Evolutionary conservation across 1,140 invertebrate species (phyloP).

Genomic region (Araneus ventricosus): DNA sequence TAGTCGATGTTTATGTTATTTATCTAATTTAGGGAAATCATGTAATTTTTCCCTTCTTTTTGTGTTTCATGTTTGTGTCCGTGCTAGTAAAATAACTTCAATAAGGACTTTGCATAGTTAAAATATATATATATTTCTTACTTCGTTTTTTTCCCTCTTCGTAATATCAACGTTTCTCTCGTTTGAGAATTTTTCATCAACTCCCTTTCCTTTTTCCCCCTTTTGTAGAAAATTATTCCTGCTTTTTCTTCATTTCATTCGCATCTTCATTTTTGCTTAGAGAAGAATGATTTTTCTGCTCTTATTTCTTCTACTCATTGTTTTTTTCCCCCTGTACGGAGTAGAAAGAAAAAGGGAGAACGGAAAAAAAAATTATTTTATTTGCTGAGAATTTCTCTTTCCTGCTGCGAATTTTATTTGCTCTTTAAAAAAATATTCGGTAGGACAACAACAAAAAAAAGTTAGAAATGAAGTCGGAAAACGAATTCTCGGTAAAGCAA

Average conservation of each 20-base stretch:
- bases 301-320: background rate
- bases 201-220: background rate
- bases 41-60: background rate
- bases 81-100: too few species aligned
- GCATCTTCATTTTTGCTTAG: slow-evolving; percentile 18
- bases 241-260: background rate
- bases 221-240: background rate
- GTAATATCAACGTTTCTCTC: background rate
- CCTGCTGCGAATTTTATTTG: slow-evolving; percentile 5
- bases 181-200: slow-evolving; percentile 34
- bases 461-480: background rate
- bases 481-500: slow-evolving; percentile 21
- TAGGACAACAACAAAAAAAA: background rate
- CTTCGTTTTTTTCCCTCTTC: background rate
- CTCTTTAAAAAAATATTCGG: background rate
- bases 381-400: slow-evolving; percentile 16
- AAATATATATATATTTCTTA: background rate
- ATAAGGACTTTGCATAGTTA: too few species aligned
- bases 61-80: background rate
- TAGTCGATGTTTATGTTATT: too few species aligned
- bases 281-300: background rate
- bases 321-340: background rate
- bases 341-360: background rate
- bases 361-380: background rate
- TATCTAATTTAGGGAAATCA: background rate